Percentiles rank a stretch among this genome's conserved stretches.
These are phyloP conservation scores for Naso thynnoides DNA, from an alignment of 2,797 vertebrate genomes.

Conservation along the genomic window DNA sequence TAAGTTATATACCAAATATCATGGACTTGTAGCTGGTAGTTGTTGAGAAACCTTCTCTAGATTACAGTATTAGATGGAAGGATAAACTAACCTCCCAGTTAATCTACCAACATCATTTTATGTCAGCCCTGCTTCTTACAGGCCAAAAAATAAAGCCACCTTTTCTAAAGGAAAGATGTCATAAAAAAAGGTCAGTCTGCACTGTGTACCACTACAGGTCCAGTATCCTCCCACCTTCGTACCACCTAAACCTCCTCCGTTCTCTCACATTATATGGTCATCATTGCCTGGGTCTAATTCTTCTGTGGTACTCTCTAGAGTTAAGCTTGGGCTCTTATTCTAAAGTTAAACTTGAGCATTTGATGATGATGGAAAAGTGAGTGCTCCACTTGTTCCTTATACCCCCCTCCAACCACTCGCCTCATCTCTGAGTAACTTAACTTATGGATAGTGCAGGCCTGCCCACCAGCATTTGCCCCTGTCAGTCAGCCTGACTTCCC, in stretches of 20 bases:
- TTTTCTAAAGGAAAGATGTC: slow-evolving; percentile 21
- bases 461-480: slow-evolving; percentile 83
- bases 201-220: slow-evolving; percentile 34
- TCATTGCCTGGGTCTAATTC: slow-evolving; percentile 46
- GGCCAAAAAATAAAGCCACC: not conserved
- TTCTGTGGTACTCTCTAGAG: slow-evolving; percentile 60
- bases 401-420: slow-evolving; percentile 52
- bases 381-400: slow-evolving; percentile 52
- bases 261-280: slow-evolving; percentile 63
- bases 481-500: slow-evolving; percentile 82
- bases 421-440: slow-evolving; percentile 62
- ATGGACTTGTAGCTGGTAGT: not conserved
- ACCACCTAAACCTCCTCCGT: slow-evolving; percentile 38
- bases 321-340: slow-evolving; percentile 68
- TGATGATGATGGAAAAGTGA: slow-evolving; percentile 74
- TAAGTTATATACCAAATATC: not conserved
- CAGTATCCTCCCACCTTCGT: slow-evolving; percentile 17
- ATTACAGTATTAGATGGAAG: not conserved
- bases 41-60: not conserved
- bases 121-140: not conserved
- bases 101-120: not conserved
- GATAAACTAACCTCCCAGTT: not conserved
- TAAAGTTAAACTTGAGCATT: slow-evolving; percentile 80
- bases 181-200: not conserved
- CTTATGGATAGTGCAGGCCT: slow-evolving; percentile 79